Conservation (phyloP, 2,113 vertebrate species). For the Dipodomys merriami region DNA sequence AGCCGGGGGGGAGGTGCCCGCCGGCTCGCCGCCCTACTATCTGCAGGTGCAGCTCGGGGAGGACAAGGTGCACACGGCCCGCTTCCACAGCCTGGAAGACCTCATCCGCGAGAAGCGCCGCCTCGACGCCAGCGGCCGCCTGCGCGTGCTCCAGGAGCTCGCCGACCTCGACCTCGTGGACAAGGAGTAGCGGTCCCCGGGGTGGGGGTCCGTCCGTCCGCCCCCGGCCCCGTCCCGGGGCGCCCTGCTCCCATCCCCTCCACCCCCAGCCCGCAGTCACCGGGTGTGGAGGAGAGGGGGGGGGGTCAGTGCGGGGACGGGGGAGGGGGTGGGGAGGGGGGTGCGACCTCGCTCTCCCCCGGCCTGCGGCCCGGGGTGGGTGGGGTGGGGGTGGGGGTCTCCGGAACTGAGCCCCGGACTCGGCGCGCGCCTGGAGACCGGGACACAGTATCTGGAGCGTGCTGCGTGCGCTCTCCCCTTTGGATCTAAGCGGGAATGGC, state of each 20-base stretch:
- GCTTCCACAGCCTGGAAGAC: constrained; percentile 97
- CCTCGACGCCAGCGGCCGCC: constrained; percentile 94
- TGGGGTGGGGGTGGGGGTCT: not conserved
- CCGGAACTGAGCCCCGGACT: not conserved
- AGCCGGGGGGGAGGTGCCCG: constrained; percentile 94
- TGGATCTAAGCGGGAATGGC: not conserved
- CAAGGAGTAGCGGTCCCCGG: constrained; percentile 87
- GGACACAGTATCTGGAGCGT: not conserved
- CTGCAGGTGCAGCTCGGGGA: constrained; percentile 96
- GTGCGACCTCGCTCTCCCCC: not conserved
- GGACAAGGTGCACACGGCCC: constrained; percentile 94
- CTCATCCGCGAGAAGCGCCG: constrained; percentile 97
- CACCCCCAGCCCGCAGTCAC: not conserved
- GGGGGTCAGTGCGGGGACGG: too few relatives aligned
- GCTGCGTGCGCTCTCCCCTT: not conserved
- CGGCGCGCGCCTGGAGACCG: not conserved
- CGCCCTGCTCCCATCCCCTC: not conserved
- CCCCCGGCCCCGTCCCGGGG: not conserved
- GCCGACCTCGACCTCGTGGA: constrained; percentile 89
- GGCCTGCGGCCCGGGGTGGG: not conserved
- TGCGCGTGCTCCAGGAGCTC: constrained; percentile 94
- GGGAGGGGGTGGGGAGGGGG: not conserved
- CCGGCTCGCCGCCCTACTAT: constrained; percentile 91
- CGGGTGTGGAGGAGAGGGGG: too few relatives aligned
- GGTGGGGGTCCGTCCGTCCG: not conserved